These are phyloP conservation scores for Tichodroma muraria DNA, from an alignment of 2,113 vertebrate species.

Conservation along the genomic window DNA sequence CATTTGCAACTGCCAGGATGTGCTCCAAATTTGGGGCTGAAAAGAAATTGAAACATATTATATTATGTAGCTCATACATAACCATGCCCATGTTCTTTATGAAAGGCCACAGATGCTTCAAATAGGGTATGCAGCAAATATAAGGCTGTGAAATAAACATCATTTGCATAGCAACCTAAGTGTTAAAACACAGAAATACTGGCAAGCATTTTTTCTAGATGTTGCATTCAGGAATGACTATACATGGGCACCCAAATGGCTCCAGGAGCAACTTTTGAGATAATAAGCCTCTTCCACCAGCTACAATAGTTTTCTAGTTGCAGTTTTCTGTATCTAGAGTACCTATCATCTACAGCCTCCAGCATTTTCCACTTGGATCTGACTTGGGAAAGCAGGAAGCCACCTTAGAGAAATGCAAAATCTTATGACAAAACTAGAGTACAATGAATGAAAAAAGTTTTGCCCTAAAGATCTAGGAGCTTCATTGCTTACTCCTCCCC, in stretches of 20 bases:
- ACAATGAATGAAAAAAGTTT: background rate
- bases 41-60: background rate
- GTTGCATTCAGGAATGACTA: background rate
- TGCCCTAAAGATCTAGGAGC: background rate
- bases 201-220: background rate
- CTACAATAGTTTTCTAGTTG: background rate
- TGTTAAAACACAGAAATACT: background rate
- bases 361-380: background rate
- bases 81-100: background rate
- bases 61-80: background rate
- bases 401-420: background rate
- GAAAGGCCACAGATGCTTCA: background rate
- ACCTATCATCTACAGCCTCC: background rate
- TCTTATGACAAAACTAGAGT: background rate
- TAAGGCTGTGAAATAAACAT: background rate
- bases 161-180: background rate
- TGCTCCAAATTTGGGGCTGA: constrained; percentile 72
- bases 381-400: background rate
- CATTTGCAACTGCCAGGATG: constrained; percentile 87
- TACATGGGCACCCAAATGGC: background rate
- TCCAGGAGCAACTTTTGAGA: background rate
- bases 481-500: background rate
- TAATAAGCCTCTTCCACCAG: background rate
- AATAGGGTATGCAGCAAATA: background rate
- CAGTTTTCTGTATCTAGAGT: background rate